Percentiles rank a stretch among this genome's conserved stretches.
Conservation (phyloP, 2,113 vertebrate genomes). For the Cromileptes altivelis region DNA sequence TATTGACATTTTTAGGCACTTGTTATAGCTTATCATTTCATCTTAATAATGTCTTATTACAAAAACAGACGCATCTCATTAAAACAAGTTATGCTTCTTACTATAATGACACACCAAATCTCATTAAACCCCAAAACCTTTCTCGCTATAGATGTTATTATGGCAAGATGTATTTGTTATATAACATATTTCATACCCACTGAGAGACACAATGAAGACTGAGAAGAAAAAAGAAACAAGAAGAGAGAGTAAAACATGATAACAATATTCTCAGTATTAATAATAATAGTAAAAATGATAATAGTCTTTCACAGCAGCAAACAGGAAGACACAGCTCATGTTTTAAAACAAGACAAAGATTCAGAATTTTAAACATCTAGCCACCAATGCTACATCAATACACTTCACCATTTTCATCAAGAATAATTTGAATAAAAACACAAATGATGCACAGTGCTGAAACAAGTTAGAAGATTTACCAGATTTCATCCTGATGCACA, state of each 20-base stretch:
- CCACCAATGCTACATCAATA: background rate
- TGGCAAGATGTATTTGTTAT: background rate
- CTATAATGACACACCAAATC: background rate
- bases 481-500: slow-evolving; percentile 81
- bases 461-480: slow-evolving; percentile 56
- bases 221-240: background rate
- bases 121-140: background rate
- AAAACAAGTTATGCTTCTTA: background rate
- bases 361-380: background rate
- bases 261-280: background rate
- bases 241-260: background rate
- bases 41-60: background rate
- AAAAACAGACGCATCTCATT: background rate
- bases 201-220: background rate
- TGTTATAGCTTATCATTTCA: background rate
- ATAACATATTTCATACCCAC: background rate
- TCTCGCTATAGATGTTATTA: background rate
- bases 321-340: background rate
- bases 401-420: no score
- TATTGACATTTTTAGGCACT: background rate
- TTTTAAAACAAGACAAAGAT: background rate
- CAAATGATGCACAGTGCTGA: background rate
- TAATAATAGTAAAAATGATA: background rate
- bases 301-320: background rate
- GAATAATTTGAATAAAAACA: background rate